These are phyloP conservation scores for Siderastrea siderea DNA, from an alignment of 92 coral and sea anemone species.

Conservation along the genomic window DNA sequence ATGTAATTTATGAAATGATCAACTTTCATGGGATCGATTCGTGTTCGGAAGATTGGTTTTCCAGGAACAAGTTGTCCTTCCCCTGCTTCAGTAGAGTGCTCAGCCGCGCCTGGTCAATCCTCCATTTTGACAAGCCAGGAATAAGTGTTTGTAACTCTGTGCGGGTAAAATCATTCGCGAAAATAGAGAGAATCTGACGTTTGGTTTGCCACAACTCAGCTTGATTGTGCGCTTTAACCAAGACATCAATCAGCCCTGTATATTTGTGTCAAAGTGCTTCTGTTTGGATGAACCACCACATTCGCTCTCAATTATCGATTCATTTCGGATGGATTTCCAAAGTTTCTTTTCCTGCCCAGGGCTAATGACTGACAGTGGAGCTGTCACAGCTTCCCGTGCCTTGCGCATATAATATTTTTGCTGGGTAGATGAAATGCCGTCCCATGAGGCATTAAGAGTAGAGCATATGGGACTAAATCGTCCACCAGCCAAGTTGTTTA, in stretches of 20 bases:
- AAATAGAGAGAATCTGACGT: conserved; percentile 63
- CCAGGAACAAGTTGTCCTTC: conserved; percentile 52
- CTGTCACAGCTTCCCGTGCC: conserved; percentile 25
- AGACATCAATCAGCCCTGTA: conserved; percentile 49
- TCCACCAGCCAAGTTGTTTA: conserved; percentile 10
- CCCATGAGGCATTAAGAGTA: conserved; percentile 42
- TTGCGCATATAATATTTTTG: conserved; percentile 46
- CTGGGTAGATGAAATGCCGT: conserved; percentile 56
- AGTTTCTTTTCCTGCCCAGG: conserved; percentile 61
- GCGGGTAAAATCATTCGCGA: conserved; percentile 52
- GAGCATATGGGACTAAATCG: conserved; percentile 41
- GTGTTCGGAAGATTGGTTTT: conserved; percentile 24
- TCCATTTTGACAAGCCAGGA: conserved; percentile 65
- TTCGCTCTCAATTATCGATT: not conserved
- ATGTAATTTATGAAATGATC: conserved; percentile 66
- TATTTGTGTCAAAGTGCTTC: conserved; percentile 40
- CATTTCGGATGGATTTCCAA: conserved; percentile 41
- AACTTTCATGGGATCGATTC: conserved; percentile 46
- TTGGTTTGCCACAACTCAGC: conserved; percentile 54
- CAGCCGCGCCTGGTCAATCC: conserved; percentile 68
- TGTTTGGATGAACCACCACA: not conserved
- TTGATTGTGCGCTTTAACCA: conserved; percentile 59
- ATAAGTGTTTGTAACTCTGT: conserved; percentile 34
- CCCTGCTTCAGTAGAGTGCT: conserved; percentile 52
- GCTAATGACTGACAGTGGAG: conserved; percentile 42